Base-by-base conservation (phyloP, 2,113 vertebrate species). In the Cyanoramphus novaezelandiae region DNA sequence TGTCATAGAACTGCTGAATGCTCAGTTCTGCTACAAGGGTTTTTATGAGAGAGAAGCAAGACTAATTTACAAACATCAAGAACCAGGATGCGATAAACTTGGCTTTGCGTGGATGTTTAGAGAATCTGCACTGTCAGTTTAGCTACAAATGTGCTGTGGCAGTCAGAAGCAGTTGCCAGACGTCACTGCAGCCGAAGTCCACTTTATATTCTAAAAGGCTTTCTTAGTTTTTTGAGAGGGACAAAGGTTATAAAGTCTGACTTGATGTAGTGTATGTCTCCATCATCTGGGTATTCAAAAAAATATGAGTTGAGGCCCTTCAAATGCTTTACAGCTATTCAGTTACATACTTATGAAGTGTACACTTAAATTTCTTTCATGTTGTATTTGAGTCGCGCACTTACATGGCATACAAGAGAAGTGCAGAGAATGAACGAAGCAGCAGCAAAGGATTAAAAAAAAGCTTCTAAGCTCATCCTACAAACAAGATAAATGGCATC, bases 21-120 rank as follows among this genome's bases (percentile, higher is more conserved):
- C 72, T 96, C 82, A 35, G 76, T 94, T 96, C 82, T 94, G 85
- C 92, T 82, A 97, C 90, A 21, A 75, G 39, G 77, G 89, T 87
- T 94, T 93, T 96, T 97, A 97, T 59, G 75, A 95, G 64, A 94
- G 70, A 89, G 77, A 31, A 97, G 60, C 57, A 90, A 96, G 81
- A 74, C 67, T 95, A 91, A 84, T 94, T 94, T 81, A 84, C 69
- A 81, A 65, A 92, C 79, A 93, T 93, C 88, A 97, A 90, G 82
- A 93, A 84, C 14, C 17, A 85, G 67, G 57, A 82, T 23, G 20
- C 76, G 86, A 86, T 90, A 93, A 95, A 94, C 75, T 37, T 69
- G 67, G 67, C 78, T 82, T 2, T 76, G 49, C 70, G 46, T 65
- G 55, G 39, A 59, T 77, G 67, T 94, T 90, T 47, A 70, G 68